Conservation (phyloP, 2,113 vertebrate species). For the Trichechus manatus region DNA sequence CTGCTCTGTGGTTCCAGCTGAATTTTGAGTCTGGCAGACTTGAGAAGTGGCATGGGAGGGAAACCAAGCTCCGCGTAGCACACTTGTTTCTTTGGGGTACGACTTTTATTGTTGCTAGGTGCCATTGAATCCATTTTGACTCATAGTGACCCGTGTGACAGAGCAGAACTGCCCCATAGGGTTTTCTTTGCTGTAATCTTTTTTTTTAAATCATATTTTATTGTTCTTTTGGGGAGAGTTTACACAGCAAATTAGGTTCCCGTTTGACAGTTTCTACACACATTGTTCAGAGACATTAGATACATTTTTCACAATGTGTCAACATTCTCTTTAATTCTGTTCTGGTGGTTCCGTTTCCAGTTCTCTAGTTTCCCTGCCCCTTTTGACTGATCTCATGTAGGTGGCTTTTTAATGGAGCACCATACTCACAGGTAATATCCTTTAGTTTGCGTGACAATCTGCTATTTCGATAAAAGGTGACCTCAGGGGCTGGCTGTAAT, state of each 20-base stretch:
- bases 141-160: not conserved
- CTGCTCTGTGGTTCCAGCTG: not conserved
- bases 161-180: not conserved
- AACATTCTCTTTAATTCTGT: too few species aligned
- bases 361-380: not conserved
- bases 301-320: not conserved
- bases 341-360: not conserved
- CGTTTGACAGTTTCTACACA: not conserved
- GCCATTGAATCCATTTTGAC: not conserved
- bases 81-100: not conserved
- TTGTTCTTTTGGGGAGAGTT: not conserved
- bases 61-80: not conserved
- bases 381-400: not conserved
- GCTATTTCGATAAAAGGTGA: not conserved
- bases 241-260: not conserved
- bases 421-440: not conserved
- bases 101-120: not conserved
- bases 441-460: not conserved
- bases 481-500: not conserved
- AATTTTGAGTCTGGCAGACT: rapidly evolving
- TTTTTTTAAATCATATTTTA: not conserved
- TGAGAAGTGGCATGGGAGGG: too few species aligned
- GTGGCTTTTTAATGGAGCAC: not conserved
- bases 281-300: not conserved
- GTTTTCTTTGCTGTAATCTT: not conserved